A percentile compares a stretch with the other conserved stretches of the same genome.
These are phyloP conservation scores for Triplophysa bombifrons DNA, from an alignment of 2,797 vertebrate genomes.

Conservation along the genomic window DNA sequence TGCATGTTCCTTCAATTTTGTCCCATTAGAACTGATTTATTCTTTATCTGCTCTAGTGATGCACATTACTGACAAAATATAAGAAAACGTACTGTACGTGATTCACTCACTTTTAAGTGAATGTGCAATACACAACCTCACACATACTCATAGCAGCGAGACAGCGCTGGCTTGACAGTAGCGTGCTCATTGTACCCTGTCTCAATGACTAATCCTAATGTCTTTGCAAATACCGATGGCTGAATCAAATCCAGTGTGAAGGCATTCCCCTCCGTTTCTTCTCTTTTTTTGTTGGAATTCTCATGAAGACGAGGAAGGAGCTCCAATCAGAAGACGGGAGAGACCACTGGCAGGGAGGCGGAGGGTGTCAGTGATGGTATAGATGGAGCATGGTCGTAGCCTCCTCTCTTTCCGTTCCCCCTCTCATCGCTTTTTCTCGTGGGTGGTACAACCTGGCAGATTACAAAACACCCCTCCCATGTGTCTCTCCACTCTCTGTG, in stretches of 20 bases:
- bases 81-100: background rate
- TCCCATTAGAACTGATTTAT: conserved; percentile 14
- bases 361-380: conserved; percentile 72
- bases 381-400: conserved; percentile 59
- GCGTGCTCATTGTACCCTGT: conserved; percentile 41
- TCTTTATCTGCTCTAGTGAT: background rate
- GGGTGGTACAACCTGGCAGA: conserved; percentile 82
- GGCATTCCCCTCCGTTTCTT: conserved; percentile 56
- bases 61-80: background rate
- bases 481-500: conserved; percentile 79
- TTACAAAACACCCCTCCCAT: conserved; percentile 85
- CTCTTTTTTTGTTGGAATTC: conserved; percentile 62
- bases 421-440: conserved; percentile 62
- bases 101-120: conserved; percentile 37
- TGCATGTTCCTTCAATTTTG: background rate
- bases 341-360: conserved; percentile 73
- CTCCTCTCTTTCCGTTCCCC: conserved; percentile 50
- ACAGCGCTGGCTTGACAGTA: conserved; percentile 21
- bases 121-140: conserved; percentile 32
- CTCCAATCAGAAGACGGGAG: conserved; percentile 72
- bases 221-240: conserved; percentile 54
- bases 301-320: conserved; percentile 67
- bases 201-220: conserved; percentile 56
- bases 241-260: conserved; percentile 58
- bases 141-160: conserved; percentile 23